A percentile compares a stretch with the other conserved stretches of the same genome.
phyloP scores from a whole-genome alignment of 2,113 vertebrate species.

The Sylvilagus bachmani region DNA sequence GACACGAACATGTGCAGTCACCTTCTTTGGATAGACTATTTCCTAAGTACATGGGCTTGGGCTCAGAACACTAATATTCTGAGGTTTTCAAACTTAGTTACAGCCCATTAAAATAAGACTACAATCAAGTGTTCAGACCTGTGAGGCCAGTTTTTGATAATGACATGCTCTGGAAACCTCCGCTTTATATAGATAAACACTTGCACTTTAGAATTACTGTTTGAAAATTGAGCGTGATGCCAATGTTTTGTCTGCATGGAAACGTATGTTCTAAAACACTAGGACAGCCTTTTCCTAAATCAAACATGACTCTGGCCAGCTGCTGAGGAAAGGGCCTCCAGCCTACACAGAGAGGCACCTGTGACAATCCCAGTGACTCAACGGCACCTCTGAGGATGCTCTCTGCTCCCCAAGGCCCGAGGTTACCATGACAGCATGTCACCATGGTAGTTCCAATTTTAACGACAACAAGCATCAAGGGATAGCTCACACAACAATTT shows the following conservation, averaged over 20 bases:
- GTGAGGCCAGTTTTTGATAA: neutral
- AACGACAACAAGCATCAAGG: neutral
- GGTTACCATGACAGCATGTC: slow-evolving; percentile 45
- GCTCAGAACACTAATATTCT: neutral
- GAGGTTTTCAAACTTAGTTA: neutral
- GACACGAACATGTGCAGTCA: too few relatives aligned
- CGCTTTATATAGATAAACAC: neutral
- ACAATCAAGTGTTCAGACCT: neutral
- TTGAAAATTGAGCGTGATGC: neutral
- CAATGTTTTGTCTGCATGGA: neutral
- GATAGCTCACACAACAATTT: neutral
- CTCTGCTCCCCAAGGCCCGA: neutral
- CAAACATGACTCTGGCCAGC: neutral
- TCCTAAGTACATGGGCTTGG: too few relatives aligned
- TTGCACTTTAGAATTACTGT: neutral
- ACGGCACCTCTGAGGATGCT: accelerated
- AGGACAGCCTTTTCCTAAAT: neutral
- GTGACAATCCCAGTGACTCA: neutral
- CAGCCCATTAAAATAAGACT: neutral
- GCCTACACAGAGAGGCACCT: slow-evolving; percentile 1
- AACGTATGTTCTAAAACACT: neutral
- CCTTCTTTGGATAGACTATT: too few relatives aligned
- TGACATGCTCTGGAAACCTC: neutral
- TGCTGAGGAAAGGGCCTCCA: neutral
- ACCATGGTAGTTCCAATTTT: neutral